Conservation (phyloP, 2,113 vertebrate species). For the Myodes glareolus region DNA sequence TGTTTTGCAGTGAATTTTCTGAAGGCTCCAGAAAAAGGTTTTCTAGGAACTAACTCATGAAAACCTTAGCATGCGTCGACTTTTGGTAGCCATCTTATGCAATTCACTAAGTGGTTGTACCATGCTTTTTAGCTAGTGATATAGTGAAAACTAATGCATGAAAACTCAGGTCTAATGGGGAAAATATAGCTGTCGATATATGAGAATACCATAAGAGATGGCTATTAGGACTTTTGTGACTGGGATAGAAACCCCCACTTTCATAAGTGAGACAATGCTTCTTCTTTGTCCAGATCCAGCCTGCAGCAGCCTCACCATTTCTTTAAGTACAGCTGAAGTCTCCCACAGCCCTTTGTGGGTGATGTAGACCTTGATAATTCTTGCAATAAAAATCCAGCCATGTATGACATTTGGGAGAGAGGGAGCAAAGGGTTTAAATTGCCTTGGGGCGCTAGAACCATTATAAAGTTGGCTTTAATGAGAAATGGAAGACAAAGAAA, state of each 20-base stretch:
- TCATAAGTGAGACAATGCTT: neutral
- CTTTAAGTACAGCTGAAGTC: constrained; percentile 3
- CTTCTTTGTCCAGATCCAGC: neutral
- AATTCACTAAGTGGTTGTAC: neutral
- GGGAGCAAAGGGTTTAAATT: constrained; percentile 66
- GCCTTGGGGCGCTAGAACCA: constrained; percentile 39
- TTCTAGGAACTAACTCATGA: neutral
- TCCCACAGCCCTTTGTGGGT: neutral
- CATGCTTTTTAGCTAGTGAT: neutral
- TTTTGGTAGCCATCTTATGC: neutral
- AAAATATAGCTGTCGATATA: neutral
- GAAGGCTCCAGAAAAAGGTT: neutral
- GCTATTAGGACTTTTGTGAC: neutral
- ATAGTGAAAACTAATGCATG: neutral
- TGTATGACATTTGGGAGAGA: constrained; percentile 75
- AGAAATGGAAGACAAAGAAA: constrained; percentile 63
- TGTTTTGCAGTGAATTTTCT: neutral
- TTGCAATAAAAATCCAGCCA: constrained; percentile 77
- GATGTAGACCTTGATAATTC: constrained; percentile 75
- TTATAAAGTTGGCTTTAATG: constrained; percentile 56
- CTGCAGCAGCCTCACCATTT: constrained; percentile 4
- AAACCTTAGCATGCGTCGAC: neutral
- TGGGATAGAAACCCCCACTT: constrained; percentile 22
- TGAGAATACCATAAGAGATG: neutral
- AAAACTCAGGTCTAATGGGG: neutral